phyloP scores from a whole-genome alignment of 2,888 invertebrate genomes.

The Ochropleura plecta region DNA sequence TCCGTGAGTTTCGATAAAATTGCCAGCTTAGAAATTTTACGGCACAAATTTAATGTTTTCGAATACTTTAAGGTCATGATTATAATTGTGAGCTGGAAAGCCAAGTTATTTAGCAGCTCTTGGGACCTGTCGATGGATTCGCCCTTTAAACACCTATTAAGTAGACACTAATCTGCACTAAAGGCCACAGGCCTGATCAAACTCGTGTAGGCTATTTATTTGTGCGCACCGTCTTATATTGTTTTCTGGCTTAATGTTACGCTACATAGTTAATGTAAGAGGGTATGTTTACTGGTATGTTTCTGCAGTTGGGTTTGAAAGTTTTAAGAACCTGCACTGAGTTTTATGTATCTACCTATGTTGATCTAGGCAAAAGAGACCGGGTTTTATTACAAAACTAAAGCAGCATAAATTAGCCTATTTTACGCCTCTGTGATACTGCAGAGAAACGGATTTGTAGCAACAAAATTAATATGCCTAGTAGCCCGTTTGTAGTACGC shows the following conservation, averaged over 20 bases:
- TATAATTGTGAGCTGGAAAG: neutral
- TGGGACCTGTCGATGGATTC: neutral
- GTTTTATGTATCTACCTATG: neutral
- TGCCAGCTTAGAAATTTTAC: conserved; percentile 23
- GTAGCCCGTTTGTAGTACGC: conserved; percentile 29
- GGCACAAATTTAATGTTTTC: neutral
- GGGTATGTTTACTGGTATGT: neutral
- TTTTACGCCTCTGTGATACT: conserved; percentile 1
- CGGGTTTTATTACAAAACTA: neutral
- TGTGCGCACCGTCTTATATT: neutral
- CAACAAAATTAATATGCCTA: conserved; percentile 22
- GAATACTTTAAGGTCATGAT: neutral
- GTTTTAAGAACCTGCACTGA: neutral
- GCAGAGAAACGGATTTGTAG: conserved; percentile 10
- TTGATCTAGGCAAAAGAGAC: neutral
- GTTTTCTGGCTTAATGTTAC: neutral
- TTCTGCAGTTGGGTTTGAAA: neutral
- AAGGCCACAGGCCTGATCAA: neutral
- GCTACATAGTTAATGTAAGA: too few species aligned
- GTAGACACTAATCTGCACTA: conserved; percentile 6
- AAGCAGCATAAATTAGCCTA: neutral
- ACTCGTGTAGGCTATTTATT: conserved; percentile 2
- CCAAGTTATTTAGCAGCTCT: neutral
- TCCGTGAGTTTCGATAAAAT: conserved; percentile 20
- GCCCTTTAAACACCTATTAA: neutral